phyloP scores from a whole-genome alignment of 2,113 vertebrate genomes.

The Zeus faber region DNA sequence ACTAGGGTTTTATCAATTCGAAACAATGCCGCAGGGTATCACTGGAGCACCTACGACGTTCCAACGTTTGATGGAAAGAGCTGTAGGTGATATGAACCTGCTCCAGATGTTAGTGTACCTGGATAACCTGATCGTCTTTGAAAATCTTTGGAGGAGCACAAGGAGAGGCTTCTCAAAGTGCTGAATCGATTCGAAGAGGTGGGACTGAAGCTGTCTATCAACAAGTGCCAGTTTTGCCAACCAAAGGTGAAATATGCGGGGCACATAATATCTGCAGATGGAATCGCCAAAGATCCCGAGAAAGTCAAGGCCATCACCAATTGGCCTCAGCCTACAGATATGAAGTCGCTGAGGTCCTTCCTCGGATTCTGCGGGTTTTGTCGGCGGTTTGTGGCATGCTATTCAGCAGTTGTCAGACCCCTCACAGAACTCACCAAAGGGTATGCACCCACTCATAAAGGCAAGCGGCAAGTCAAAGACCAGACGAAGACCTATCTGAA shows the following conservation, averaged over 20 bases:
- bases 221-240: background rate
- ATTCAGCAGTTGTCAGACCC: too few species aligned
- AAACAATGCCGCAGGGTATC: too few species aligned
- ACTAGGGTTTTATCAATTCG: too few species aligned
- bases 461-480: background rate
- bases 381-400: too few species aligned
- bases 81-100: too few species aligned
- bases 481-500: conserved; percentile 9
- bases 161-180: background rate
- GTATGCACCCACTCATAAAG: conserved; percentile 7
- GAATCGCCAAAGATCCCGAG: background rate
- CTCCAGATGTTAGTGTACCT: too few species aligned
- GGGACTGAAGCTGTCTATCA: background rate
- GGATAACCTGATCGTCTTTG: too few species aligned
- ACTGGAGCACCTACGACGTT: too few species aligned
- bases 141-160: background rate
- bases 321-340: background rate
- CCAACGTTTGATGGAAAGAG: too few species aligned
- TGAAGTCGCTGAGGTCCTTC: background rate
- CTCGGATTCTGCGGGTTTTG: too few species aligned
- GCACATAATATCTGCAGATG: background rate
- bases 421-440: conserved; percentile 17
- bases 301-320: background rate
- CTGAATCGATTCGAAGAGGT: background rate
- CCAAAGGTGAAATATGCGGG: background rate